Conservation (phyloP, 2,113 vertebrate species). For the Orycteropus afer region DNA sequence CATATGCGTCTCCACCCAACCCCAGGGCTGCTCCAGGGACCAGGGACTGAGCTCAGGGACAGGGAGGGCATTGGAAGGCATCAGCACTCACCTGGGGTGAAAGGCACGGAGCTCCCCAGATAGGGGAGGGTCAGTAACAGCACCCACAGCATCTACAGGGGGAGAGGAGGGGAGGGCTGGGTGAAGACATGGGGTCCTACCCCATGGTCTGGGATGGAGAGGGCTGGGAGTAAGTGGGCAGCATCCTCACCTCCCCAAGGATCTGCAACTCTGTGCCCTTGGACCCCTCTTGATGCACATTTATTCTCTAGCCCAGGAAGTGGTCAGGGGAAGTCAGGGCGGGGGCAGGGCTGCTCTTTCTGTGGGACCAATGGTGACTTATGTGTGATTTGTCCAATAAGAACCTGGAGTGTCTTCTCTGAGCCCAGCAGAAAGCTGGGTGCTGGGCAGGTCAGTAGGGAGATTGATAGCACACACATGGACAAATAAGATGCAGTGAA, state of each 20-base stretch:
- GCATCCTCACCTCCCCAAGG: background rate
- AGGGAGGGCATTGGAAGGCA: too few species aligned
- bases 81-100: background rate
- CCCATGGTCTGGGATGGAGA: background rate
- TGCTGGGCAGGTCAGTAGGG: background rate
- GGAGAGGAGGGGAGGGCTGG: background rate
- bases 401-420: background rate
- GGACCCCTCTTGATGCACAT: background rate
- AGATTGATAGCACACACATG: background rate
- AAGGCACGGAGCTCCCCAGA: background rate
- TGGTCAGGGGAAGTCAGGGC: background rate
- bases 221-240: background rate
- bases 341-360: background rate
- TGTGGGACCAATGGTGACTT: accelerated
- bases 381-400: background rate
- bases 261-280: background rate
- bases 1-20: background rate
- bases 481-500: background rate
- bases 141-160: background rate
- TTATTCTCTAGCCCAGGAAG: background rate
- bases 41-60: accelerated
- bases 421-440: background rate
- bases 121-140: background rate
- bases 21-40: too few species aligned
- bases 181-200: background rate